Percentiles rank a stretch among this genome's conserved stretches.
Conservation (phyloP, 2,113 vertebrate species). For the Otus sunia region DNA sequence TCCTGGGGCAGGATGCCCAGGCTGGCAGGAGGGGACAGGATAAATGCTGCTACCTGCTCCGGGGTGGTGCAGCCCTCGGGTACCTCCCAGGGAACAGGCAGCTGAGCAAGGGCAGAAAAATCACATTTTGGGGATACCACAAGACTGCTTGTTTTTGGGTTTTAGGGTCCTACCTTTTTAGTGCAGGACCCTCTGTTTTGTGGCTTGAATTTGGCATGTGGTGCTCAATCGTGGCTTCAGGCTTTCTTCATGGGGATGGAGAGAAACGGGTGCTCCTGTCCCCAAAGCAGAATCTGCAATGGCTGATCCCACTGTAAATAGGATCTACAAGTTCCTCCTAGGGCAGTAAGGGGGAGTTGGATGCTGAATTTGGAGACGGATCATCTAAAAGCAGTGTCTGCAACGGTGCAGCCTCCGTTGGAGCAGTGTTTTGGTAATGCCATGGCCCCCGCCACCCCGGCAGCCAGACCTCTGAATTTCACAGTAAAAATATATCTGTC, state of each 20-base stretch:
- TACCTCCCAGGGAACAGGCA: neutral
- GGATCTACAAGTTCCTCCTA: neutral
- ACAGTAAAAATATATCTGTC: neutral
- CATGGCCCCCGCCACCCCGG: accelerated
- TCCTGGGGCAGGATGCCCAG: neutral
- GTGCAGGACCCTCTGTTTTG: neutral
- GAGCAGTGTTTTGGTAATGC: neutral
- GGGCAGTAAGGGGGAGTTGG: accelerated
- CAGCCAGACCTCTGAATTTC: neutral
- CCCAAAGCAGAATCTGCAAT: neutral
- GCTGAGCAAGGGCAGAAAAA: neutral
- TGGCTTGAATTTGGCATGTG: neutral
- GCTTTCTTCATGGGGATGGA: neutral
- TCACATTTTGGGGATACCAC: neutral
- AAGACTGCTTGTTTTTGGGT: accelerated
- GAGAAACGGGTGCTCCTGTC: neutral
- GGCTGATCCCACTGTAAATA: neutral
- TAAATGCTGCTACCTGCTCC: neutral
- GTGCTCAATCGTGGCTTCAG: accelerated
- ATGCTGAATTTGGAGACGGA: neutral
- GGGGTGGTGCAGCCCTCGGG: neutral
- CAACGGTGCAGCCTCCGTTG: accelerated
- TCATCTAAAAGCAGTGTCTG: accelerated
- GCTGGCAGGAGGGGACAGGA: neutral
- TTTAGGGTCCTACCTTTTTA: neutral